These are phyloP conservation scores for Chlamydotis undulata DNA, from an alignment of 2,113 vertebrate genomes.

Conservation along the genomic window DNA sequence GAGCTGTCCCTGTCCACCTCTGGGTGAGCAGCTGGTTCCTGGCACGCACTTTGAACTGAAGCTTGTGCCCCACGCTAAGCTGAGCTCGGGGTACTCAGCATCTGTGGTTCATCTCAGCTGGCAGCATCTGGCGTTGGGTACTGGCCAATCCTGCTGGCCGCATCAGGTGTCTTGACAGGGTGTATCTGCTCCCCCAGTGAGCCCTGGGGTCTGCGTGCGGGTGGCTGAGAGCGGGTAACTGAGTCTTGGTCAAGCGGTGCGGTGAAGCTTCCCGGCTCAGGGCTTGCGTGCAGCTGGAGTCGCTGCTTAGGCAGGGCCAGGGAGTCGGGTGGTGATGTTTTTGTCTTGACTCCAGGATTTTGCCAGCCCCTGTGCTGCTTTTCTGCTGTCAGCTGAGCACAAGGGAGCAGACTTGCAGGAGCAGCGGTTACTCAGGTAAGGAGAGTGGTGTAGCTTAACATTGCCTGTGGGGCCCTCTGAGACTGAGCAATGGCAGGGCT, in stretches of 20 bases:
- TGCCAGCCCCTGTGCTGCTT: not conserved
- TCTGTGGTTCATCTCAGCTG: not conserved
- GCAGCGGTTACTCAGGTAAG: constrained; percentile 29
- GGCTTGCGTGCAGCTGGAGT: fast-evolving
- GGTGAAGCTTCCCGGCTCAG: not conserved
- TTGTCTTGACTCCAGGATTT: not conserved
- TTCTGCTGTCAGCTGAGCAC: not conserved
- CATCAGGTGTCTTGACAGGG: not conserved
- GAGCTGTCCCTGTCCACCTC: not conserved
- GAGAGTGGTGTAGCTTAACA: not conserved
- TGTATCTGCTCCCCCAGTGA: fast-evolving
- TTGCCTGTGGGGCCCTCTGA: constrained; percentile 24
- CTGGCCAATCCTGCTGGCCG: not conserved
- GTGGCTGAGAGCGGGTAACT: not conserved
- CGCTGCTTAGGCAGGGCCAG: not conserved
- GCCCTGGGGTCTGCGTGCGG: fast-evolving
- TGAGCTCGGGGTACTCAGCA: not conserved
- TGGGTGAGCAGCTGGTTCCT: not conserved
- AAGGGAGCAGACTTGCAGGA: not conserved
- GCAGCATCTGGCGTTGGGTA: not conserved
- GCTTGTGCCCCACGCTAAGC: fast-evolving
- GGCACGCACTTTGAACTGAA: not conserved
- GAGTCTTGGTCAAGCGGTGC: fast-evolving
- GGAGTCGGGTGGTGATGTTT: not conserved
- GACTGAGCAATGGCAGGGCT: constrained; percentile 32